A percentile compares a stretch with the other conserved stretches of the same genome.
phyloP scores from a whole-genome alignment of 1,140 invertebrate species.

The Drosophila ananassae region DNA sequence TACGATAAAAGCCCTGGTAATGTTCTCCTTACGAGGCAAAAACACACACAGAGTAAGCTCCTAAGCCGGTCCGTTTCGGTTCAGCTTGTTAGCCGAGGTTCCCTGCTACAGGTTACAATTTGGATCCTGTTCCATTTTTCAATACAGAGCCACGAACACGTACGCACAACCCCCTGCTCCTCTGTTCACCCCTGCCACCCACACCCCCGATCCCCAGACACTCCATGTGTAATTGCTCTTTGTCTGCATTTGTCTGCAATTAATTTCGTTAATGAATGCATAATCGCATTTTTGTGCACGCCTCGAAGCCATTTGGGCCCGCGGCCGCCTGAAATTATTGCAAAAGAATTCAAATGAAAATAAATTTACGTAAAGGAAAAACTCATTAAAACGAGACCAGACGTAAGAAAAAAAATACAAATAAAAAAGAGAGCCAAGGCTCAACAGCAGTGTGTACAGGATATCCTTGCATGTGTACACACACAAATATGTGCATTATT shows the following conservation, averaged over 20 bases:
- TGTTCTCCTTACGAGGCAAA: conserved; percentile 72
- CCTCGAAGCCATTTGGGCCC: conserved; percentile 70
- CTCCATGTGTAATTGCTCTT: conserved; percentile 49
- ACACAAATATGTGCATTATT: conserved; percentile 68
- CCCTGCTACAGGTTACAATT: conserved; percentile 29
- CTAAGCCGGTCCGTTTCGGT: conserved; percentile 44
- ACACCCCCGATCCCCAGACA: not conserved
- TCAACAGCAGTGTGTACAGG: conserved; percentile 4
- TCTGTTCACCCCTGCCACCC: not conserved
- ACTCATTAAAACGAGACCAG: conserved; percentile 76
- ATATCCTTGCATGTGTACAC: conserved; percentile 39
- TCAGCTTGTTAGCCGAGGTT: conserved; percentile 34
- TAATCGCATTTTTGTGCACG: conserved; percentile 80
- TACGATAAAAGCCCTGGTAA: conserved; percentile 81
- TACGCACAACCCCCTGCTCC: conserved; percentile 38
- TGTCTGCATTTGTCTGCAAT: conserved; percentile 73
- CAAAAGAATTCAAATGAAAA: conserved; percentile 80
- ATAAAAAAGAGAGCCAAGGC: conserved; percentile 10
- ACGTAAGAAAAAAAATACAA: conserved; percentile 43
- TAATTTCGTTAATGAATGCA: conserved; percentile 81
- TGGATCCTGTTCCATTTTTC: conserved; percentile 34
- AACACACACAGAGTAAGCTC: conserved; percentile 36
- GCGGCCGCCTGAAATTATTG: conserved; percentile 57
- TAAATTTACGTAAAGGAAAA: conserved; percentile 82
- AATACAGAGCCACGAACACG: conserved; percentile 36